Evolutionary conservation across 1,140 invertebrate species (phyloP).

Genomic region (Protaetia brevitarsis): DNA sequence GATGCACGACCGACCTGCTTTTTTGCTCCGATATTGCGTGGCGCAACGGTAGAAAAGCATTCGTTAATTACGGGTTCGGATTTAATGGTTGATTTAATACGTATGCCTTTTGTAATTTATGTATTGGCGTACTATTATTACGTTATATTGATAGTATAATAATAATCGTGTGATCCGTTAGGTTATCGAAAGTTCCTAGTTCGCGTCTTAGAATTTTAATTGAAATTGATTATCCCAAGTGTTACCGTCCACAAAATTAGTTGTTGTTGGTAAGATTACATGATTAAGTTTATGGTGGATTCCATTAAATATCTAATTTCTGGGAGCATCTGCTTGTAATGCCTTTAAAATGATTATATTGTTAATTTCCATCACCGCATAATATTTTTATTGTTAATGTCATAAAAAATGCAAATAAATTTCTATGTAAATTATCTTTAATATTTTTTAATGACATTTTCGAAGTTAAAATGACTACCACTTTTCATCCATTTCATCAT

Average conservation of each 20-base stretch:
- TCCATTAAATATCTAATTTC: no score
- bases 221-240: conserved; percentile 13
- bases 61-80: neutral
- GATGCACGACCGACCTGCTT: neutral
- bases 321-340: no score
- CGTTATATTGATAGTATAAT: conserved; percentile 10
- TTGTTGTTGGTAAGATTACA: neutral
- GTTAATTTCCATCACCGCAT: no score
- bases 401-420: no score
- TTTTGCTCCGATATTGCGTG: neutral
- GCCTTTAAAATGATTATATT: no score
- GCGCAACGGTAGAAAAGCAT: neutral
- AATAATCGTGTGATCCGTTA: neutral
- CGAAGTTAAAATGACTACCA: no score
- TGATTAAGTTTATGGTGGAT: neutral
- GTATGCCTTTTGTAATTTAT: conserved; percentile 15
- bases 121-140: conserved; percentile 15
- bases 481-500: no score
- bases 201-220: neutral
- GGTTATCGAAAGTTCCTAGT: conserved; percentile 6
- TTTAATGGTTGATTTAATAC: conserved; percentile 17
- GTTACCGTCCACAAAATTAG: neutral
- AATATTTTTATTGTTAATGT: no score
- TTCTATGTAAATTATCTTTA: no score
- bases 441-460: no score